Conservation (phyloP, 2,888 invertebrate genomes). For the Nephrocerus scutellatus region DNA sequence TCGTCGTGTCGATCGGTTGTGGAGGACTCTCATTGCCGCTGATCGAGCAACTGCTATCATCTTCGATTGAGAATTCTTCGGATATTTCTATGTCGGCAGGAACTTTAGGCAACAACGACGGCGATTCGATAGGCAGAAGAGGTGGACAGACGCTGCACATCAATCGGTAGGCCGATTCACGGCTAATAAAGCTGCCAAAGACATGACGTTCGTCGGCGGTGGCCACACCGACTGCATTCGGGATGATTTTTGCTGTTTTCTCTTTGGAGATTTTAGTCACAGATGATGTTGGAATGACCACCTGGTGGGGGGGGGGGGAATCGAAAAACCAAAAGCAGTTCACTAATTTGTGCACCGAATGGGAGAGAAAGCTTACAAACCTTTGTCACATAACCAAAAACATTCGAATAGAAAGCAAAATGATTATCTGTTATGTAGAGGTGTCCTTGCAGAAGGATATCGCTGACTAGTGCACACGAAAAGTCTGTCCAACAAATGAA, state of each 20-base stretch:
- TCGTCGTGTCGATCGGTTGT: conserved; percentile 17
- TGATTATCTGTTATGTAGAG: conserved; percentile 91
- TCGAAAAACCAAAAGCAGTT: conserved; percentile 19
- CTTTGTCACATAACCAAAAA: conserved; percentile 90
- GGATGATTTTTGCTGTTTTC: conserved; percentile 88
- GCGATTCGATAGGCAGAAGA: conserved; percentile 43
- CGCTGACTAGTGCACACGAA: conserved; percentile 86
- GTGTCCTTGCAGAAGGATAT: conserved; percentile 86
- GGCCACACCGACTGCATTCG: conserved; percentile 78
- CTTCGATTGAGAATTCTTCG: conserved; percentile 49
- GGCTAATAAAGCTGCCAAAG: conserved; percentile 82
- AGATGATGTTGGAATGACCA: conserved; percentile 78
- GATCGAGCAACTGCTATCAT: conserved; percentile 51
- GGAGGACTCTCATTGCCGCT: conserved; percentile 51
- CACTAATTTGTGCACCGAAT: not conserved
- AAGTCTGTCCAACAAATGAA: conserved; percentile 59
- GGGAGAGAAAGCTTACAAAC: conserved; percentile 49
- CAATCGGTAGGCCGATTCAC: conserved; percentile 80
- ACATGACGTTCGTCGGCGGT: conserved; percentile 82
- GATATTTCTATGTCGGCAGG: conserved; percentile 40
- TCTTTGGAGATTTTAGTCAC: conserved; percentile 86
- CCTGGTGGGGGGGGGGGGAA: conserved; percentile 46
- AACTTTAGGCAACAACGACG: conserved; percentile 35
- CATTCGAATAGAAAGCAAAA: conserved; percentile 94
- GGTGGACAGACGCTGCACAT: conserved; percentile 80